Evolutionary conservation across 2,113 vertebrate genomes (phyloP).

Genomic region (Noctilio leporinus): DNA sequence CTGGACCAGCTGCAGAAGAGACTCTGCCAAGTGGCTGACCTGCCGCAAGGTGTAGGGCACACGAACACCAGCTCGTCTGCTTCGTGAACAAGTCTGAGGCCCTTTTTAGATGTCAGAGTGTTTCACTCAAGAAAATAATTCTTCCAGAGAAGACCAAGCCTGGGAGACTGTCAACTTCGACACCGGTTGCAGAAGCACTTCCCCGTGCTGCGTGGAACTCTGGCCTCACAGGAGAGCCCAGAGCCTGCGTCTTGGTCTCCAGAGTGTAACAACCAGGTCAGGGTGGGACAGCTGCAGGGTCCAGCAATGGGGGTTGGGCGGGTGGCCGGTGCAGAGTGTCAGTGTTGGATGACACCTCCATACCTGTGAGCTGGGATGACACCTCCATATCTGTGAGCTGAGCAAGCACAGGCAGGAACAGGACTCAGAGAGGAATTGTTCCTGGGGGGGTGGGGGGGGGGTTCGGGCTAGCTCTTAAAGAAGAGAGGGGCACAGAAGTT

Average conservation of each 20-base stretch:
- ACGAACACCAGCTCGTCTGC: fast-evolving
- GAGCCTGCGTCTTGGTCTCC: too few relatives aligned
- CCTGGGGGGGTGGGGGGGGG: neutral
- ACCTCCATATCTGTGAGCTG: neutral
- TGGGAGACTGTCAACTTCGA: neutral
- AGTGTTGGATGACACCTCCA: neutral
- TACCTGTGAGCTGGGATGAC: neutral
- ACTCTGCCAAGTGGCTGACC: neutral
- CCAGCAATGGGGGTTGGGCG: neutral
- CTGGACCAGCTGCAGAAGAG: neutral
- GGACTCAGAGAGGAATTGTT: neutral
- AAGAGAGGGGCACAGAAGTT: neutral
- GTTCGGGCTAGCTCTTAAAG: neutral
- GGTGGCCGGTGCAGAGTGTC: fast-evolving
- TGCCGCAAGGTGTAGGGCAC: neutral
- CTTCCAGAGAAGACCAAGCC: neutral
- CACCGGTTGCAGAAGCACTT: neutral
- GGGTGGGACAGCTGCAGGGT: neutral
- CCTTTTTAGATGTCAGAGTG: neutral
- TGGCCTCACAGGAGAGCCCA: neutral
- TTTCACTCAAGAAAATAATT: neutral
- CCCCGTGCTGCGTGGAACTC: neutral
- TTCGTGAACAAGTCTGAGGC: neutral
- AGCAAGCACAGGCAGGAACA: neutral
- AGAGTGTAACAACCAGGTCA: neutral